phyloP scores from a whole-genome alignment of 2,888 invertebrate genomes.

The Mythimna albipuncta region DNA sequence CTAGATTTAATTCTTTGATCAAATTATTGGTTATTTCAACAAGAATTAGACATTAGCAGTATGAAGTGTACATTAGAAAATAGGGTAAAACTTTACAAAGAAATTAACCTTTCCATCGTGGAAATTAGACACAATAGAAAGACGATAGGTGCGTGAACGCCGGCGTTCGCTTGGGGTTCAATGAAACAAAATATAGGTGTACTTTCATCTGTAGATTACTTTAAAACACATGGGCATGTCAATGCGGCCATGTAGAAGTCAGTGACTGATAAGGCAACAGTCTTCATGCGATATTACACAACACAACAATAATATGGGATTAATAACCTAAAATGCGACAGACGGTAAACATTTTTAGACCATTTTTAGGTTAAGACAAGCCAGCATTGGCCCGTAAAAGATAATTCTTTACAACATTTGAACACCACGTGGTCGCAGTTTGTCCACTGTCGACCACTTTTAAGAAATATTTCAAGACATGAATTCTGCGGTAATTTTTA shows the following conservation, averaged over 20 bases:
- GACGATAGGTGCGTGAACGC: too few species aligned
- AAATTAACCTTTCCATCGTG: too few species aligned
- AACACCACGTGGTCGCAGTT: conserved; percentile 45
- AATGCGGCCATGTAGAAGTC: not conserved
- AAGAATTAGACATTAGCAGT: too few species aligned
- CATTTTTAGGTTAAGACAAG: too few species aligned
- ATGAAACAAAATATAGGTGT: not conserved
- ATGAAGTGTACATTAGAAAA: too few species aligned
- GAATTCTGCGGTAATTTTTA: not conserved
- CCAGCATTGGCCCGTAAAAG: not conserved
- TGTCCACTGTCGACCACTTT: not conserved
- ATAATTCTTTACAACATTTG: not conserved
- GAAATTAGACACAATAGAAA: too few species aligned
- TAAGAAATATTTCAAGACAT: not conserved
- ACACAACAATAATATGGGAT: not conserved
- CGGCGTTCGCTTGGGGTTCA: too few species aligned
- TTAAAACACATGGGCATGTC: not conserved
- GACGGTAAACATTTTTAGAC: not conserved
- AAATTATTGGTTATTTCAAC: too few species aligned
- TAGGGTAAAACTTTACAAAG: too few species aligned
- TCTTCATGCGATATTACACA: too few species aligned
- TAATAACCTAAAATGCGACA: not conserved
- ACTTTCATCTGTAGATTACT: not conserved
- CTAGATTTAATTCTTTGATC: too few species aligned
- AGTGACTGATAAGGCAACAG: not conserved